phyloP scores from a whole-genome alignment of 2,888 invertebrate species.

The Capitulum mitella region DNA sequence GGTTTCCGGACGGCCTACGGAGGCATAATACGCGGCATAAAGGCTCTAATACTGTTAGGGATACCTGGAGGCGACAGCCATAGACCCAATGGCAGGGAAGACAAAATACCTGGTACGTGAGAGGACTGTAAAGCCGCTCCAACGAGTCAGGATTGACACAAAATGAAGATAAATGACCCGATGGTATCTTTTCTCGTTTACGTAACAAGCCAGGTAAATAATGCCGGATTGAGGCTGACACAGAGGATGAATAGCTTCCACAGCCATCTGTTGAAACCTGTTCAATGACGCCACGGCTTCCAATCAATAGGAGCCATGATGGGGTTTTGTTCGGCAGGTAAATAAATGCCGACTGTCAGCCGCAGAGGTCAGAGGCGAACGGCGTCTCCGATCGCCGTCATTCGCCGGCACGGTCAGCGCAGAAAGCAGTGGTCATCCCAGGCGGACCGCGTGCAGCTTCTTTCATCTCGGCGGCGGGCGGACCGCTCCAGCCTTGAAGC shows the following conservation, averaged over 20 bases:
- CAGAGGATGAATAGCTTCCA: constrained; percentile 6
- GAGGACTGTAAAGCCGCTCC: background rate
- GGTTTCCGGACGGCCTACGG: constrained; percentile 1
- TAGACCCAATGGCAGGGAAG: background rate
- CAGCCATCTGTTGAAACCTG: constrained; percentile 19
- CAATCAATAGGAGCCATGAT: constrained; percentile 7
- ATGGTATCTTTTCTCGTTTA: constrained; percentile 23
- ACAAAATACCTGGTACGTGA: constrained; percentile 19
- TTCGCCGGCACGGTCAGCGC: too few species aligned
- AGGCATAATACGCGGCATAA: background rate
- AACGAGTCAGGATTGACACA: background rate
- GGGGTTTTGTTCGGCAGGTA: background rate
- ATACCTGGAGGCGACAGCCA: background rate
- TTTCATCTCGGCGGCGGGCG: too few species aligned
- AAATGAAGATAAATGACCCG: constrained; percentile 21
- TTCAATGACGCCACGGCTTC: background rate
- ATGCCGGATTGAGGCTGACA: constrained; percentile 11
- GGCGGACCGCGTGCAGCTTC: too few species aligned
- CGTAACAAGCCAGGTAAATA: constrained; percentile 24
- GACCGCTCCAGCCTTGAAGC: too few species aligned
- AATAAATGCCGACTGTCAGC: background rate
- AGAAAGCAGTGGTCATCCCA: too few species aligned
- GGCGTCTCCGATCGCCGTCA: too few species aligned
- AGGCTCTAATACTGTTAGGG: background rate
- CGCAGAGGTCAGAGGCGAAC: background rate